Evolutionary conservation across 2,113 vertebrate species (phyloP), one percentile per base, ranked within the genome.

Genomic region (Chelonoidis abingdonii): DNA sequence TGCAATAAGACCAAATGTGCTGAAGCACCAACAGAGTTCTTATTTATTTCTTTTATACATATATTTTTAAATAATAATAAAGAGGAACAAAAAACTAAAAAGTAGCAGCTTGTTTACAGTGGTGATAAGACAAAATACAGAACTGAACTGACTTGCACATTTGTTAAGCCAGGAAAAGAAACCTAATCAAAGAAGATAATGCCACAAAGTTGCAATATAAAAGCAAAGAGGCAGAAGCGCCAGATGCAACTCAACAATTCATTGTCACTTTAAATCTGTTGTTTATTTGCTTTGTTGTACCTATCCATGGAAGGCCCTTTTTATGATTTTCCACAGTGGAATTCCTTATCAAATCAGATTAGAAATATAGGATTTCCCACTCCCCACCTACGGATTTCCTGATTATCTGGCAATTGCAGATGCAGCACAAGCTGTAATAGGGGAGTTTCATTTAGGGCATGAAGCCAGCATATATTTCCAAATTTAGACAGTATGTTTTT

Each of bases 341-440:
- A 93, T 88, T 94, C 50, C 49, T 8, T 52, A 85, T 89, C 80
- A 90, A 13, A 56, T 96, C 56, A 89, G 65, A 76, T 79, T 22
- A 75, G 44, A 35, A 89, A 86, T 84, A 94, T 57, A 97, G 80
- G 92, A 96, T 95, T 96, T 96, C 89, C 54, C 29, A 89, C 88
- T 87, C 95, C 89, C 93, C 83, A 95, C 38, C 47, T 65, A 76
- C 17, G 54, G 84, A 89, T 95, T 95, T 96, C 81, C 91, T 92
- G 47, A 92, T 93, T 94, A 93, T 57, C 84, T 96, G 38, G 10
- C 81, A 83, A 90, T 86, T 94, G 76, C 90, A 89, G 69, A 87
- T 86, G 50, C 54, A 86, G n/a, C 13, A 86, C 86, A 94, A 95
- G 87, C n/a, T 93, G 38, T 76, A 93, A 87, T 25, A 10, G 5